Conservation (phyloP, 2,888 invertebrate genomes). For the Leptogaster cylindrica region DNA sequence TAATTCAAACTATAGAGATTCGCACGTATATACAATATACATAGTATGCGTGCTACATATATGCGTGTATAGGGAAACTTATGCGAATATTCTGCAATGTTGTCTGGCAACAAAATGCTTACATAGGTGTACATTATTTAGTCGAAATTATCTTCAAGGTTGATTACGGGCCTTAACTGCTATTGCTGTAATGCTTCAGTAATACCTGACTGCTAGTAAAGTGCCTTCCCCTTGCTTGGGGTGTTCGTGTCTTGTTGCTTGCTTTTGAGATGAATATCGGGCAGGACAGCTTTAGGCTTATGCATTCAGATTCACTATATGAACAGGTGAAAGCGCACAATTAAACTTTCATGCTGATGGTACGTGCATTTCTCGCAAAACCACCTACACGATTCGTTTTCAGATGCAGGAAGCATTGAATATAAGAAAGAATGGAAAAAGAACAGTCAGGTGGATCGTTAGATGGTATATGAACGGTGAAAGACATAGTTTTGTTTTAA, state of each 20-base stretch:
- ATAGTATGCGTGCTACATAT: too few species aligned
- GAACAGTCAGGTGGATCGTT: constrained; percentile 3
- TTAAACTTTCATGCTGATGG: constrained; percentile 28
- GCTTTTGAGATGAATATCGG: background rate
- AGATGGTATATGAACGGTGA: background rate
- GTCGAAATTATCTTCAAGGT: constrained; percentile 30
- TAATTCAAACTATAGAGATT: too few species aligned
- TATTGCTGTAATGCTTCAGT: constrained; percentile 13
- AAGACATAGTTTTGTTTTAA: constrained; percentile 6
- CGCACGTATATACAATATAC: too few species aligned
- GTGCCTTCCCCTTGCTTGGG: background rate
- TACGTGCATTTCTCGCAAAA: constrained; percentile 6
- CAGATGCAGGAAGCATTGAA: background rate
- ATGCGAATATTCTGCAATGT: background rate
- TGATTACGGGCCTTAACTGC: constrained; percentile 21
- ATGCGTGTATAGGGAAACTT: too few species aligned
- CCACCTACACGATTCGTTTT: background rate
- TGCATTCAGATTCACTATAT: constrained; percentile 13
- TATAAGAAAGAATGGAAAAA: background rate
- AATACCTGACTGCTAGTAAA: constrained; percentile 9
- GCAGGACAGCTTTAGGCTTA: constrained; percentile 10
- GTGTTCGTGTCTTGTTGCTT: too few species aligned
- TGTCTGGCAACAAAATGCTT: constrained; percentile 7
- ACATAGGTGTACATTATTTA: constrained; percentile 31
- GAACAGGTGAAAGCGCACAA: constrained; percentile 12